These are phyloP conservation scores for Noctua janthina DNA, from an alignment of 2,888 invertebrate genomes.

Conservation along the genomic window DNA sequence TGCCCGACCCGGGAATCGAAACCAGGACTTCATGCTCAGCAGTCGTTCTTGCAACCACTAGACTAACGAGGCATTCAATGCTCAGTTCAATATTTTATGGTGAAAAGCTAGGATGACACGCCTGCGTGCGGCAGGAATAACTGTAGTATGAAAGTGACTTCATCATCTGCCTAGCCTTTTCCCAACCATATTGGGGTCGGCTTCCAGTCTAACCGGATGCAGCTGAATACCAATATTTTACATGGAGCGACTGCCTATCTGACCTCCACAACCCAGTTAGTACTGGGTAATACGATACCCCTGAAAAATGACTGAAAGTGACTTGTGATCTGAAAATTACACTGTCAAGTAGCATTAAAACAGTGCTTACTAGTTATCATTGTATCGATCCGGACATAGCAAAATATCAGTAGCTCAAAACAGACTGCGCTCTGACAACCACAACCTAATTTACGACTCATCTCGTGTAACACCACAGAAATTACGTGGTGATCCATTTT, in stretches of 20 bases:
- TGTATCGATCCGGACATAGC: background rate
- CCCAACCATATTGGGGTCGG: too few species aligned
- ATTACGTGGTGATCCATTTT: constrained; percentile 37
- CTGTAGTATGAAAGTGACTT: background rate
- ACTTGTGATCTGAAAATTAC: background rate
- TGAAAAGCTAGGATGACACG: background rate
- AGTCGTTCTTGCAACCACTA: too few species aligned
- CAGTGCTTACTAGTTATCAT: background rate
- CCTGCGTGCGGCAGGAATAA: background rate
- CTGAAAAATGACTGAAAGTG: too few species aligned
- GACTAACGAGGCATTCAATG: background rate
- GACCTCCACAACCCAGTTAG: too few species aligned
- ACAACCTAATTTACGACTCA: constrained; percentile 42
- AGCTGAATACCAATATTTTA: too few species aligned
- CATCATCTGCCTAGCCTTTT: too few species aligned
- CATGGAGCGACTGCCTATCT: too few species aligned
- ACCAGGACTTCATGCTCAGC: too few species aligned
- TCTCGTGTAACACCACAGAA: constrained; percentile 44
- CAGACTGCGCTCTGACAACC: constrained; percentile 2
- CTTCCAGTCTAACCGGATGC: too few species aligned
- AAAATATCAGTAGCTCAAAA: background rate
- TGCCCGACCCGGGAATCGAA: too few species aligned
- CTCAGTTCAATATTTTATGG: background rate
- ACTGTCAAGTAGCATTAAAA: background rate
- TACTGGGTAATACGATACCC: too few species aligned